A percentile compares a stretch with the other conserved stretches of the same genome.
Conservation (phyloP, 2,797 vertebrate genomes). For the Percopsis omiscomaycus region DNA sequence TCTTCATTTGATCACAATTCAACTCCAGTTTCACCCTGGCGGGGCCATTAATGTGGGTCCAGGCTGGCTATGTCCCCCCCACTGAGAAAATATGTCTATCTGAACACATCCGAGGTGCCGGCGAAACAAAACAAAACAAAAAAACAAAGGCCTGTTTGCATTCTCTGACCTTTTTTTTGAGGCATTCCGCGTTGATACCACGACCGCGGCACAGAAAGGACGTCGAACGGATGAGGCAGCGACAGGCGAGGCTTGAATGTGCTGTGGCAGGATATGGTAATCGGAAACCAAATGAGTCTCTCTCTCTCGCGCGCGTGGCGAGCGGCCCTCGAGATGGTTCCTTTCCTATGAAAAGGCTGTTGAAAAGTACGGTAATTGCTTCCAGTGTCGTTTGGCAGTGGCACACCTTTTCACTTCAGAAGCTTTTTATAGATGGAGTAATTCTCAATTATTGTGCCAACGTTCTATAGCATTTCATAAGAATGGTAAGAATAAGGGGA, state of each 20-base stretch:
- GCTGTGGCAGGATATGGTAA: conserved; percentile 67
- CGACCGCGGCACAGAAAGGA: conserved; percentile 40
- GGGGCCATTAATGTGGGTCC: conserved; percentile 38
- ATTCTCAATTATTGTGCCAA: conserved; percentile 67
- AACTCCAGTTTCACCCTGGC: conserved; percentile 11
- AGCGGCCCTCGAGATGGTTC: conserved; percentile 67
- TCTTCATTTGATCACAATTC: conserved; percentile 54
- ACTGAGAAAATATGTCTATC: conserved; percentile 1
- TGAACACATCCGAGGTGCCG: conserved; percentile 5
- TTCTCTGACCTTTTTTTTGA: conserved; percentile 2
- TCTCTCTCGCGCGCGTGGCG: conserved; percentile 27
- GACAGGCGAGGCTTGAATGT: conserved; percentile 53
- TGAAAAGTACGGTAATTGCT: conserved; percentile 77
- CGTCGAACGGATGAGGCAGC: conserved; percentile 47
- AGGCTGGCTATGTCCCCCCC: conserved; percentile 25
- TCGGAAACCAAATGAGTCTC: conserved; percentile 67
- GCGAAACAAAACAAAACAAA: conserved; percentile 2
- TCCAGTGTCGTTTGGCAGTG: conserved; percentile 69
- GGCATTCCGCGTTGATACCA: conserved; percentile 47
- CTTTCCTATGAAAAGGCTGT: conserved; percentile 70
- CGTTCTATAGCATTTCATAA: conserved; percentile 50
- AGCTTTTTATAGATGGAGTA: conserved; percentile 66
- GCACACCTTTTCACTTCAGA: conserved; percentile 62
- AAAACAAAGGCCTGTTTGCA: conserved; percentile 54
- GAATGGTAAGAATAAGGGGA: conserved; percentile 25